Conservation (phyloP, 2,797 vertebrate genomes). For the Glossophaga mutica region DNA sequence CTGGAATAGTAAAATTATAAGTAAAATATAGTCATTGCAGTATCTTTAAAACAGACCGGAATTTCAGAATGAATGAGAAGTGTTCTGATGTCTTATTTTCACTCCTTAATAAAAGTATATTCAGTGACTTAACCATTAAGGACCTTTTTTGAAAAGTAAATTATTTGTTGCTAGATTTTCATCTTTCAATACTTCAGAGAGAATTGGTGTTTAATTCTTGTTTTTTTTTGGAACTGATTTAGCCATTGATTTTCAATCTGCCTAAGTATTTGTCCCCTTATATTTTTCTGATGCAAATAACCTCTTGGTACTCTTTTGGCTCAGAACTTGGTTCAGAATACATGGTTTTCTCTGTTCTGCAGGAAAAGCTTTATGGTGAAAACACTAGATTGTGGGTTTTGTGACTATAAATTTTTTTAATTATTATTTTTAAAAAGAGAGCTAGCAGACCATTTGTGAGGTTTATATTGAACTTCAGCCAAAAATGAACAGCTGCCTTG, state of each 20-base stretch:
- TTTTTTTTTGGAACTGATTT: not conserved
- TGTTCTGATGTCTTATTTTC: not conserved
- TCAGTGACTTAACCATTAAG: not conserved
- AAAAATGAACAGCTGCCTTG: slow-evolving; percentile 79
- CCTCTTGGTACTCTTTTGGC: not conserved
- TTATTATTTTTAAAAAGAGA: slow-evolving; percentile 36
- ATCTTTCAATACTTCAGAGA: not conserved
- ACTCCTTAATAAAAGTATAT: not conserved
- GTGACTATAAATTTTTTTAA: slow-evolving; percentile 1
- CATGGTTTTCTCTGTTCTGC: slow-evolving; percentile 65
- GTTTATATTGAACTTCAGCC: slow-evolving; percentile 74
- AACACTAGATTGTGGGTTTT: not conserved
- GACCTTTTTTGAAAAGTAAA: not conserved
- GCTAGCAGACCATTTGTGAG: slow-evolving; percentile 73
- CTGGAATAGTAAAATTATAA: not conserved
- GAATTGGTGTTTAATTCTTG: not conserved
- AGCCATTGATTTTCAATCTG: not conserved
- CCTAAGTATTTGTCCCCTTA: not conserved
- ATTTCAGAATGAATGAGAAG: not conserved
- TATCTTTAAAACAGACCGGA: not conserved
- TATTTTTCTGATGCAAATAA: not conserved
- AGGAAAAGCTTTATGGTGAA: slow-evolving; percentile 61
- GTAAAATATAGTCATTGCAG: not conserved
- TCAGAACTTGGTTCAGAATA: slow-evolving; percentile 66
- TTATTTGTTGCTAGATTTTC: not conserved